Evolutionary conservation across 2,113 vertebrate species (phyloP), one percentile per base, ranked within the genome.

Genomic region (Tragulus kanchil): DNA sequence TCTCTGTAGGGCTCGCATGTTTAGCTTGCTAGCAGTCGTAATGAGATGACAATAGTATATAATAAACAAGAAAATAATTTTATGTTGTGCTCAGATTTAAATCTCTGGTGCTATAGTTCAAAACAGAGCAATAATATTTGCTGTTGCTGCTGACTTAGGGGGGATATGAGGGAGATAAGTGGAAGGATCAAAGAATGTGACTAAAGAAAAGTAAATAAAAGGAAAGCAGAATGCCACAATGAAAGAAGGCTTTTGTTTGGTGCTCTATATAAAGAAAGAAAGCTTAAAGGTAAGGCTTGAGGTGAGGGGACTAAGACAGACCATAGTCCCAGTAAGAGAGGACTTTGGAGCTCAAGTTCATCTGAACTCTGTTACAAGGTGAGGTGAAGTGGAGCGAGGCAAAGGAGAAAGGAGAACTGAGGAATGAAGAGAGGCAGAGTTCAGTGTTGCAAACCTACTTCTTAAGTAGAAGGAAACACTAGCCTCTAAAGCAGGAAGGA

Each of bases 11-110:
- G 21, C 8, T 77, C n/a, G 12, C 5, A 17, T 21, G 42, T 86
- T 81, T 86, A 5, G 52, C 93, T 89, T 79, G n/a, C 65, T 14
- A 59, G 19, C 36, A 75, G 19, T 52, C 85, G 52, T 48, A 86
- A 48, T 69, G 58, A 89, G 36, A 83, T 11, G 62, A 64, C 13
- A 87, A 65, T 28, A 56, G 5, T 25, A 79, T 14, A 21, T 16
- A 79, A 26, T 5, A 85, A 87, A 81, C 19, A 81, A 90, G 67
- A 89, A 75, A 61, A 89, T 13, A 69, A 36, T 56, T 78, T 94
- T 58, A n/a, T 73, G 17, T n/a, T 58, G 23, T 42, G 31, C 17
- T 85, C 65, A 77, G 3, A 89, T 85, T 25, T 26, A 61, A 67
- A 62, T 88, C 23, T 90, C 84, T 56, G n/a, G 28, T 42, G 28